These are phyloP conservation scores for Ptilorrhoa leucosticta DNA, from an alignment of 2,113 vertebrate genomes.

Conservation along the genomic window DNA sequence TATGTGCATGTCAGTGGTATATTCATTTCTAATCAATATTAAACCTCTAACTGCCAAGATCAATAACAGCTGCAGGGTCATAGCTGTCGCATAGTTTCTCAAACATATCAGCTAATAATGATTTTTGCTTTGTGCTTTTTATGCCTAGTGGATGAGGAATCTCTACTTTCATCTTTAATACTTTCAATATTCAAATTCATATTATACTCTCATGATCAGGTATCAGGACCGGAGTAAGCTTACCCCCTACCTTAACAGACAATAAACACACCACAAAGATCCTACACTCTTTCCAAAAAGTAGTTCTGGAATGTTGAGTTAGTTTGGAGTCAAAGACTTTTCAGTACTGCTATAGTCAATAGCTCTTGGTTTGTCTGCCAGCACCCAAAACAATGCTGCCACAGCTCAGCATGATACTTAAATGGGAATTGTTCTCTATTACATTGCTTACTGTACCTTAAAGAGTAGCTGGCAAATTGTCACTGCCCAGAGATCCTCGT, in stretches of 20 bases:
- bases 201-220: background rate
- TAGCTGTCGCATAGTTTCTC: slow-evolving; percentile 40
- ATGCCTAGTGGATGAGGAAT: background rate
- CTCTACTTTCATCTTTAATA: slow-evolving; percentile 47
- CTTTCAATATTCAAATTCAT: slow-evolving; percentile 39
- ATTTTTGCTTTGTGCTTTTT: slow-evolving; percentile 42
- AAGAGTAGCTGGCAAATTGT: background rate
- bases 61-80: slow-evolving; percentile 63
- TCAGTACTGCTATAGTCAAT: background rate
- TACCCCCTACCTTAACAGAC: background rate
- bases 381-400: background rate
- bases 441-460: background rate
- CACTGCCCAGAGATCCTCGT: background rate
- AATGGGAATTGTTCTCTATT: background rate
- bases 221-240: background rate
- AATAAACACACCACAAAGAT: background rate
- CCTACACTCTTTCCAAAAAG: background rate
- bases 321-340: background rate
- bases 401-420: background rate
- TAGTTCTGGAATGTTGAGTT: background rate
- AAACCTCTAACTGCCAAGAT: slow-evolving; percentile 61
- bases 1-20: slow-evolving; percentile 42
- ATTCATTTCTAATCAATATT: slow-evolving; percentile 67
- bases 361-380: background rate
- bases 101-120: slow-evolving; percentile 46